Evolutionary conservation across 2,888 invertebrate species (phyloP).

Genomic region (Salticus scenicus): DNA sequence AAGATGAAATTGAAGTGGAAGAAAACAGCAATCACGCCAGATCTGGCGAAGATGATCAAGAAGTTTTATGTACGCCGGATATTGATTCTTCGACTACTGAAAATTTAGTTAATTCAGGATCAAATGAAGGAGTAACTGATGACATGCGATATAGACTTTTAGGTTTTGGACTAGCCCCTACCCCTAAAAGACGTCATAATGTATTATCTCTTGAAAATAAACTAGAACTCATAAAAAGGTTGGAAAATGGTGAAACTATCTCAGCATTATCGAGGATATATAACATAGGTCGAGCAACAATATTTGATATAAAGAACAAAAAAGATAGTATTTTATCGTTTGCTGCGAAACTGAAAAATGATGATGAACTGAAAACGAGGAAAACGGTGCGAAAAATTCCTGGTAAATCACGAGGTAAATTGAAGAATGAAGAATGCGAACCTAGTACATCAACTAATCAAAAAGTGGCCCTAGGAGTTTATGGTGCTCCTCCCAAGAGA

Average conservation of each 20-base stretch:
- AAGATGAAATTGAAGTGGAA: not conserved
- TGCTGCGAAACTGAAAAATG: not conserved
- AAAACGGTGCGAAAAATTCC: conserved; percentile 16
- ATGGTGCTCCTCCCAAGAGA: not conserved
- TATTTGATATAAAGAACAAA: conserved; percentile 6
- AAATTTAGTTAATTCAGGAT: not conserved
- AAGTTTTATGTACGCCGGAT: not conserved
- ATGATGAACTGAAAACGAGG: conserved; percentile 21
- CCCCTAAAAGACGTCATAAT: not conserved
- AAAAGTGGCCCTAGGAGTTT: not conserved
- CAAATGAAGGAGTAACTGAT: no score
- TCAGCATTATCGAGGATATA: not conserved
- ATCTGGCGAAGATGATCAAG: not conserved
- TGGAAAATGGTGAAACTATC: conserved; percentile 25
- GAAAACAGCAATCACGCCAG: not conserved
- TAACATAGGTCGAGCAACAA: not conserved
- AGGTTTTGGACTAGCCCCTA: not conserved
- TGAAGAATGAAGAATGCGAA: not conserved
- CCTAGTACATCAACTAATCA: not conserved
- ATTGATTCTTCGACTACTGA: not conserved
- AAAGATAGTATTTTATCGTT: not conserved
- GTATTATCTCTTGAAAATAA: not conserved
- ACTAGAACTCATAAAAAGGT: not conserved
- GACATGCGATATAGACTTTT: not conserved
- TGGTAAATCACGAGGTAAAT: not conserved